Base-by-base conservation (phyloP, 1,140 invertebrate genomes). In the Tachypleus tridentatus region DNA sequence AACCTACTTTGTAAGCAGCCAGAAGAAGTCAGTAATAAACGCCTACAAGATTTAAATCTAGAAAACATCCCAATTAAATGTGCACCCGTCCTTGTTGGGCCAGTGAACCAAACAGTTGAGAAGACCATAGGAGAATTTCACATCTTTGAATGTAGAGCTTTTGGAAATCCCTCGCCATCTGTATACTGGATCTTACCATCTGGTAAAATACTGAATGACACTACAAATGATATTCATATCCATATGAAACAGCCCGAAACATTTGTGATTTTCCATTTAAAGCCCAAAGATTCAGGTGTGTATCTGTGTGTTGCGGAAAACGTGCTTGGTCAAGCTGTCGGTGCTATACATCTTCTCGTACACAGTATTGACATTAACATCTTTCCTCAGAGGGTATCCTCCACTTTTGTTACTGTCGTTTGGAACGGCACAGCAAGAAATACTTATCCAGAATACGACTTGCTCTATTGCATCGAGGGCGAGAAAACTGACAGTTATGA, bases 101-200 rank as follows among this genome's bases (percentile, higher is more conserved):
- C 74, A 4, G 74, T 74, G 61, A 71, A 73, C 58, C 67, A 66
- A n/a, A 72, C 65, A 9, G 71, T 76, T 29, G 72, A 75, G 54
- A 67, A 76, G 47, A 75, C 73, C 66, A 68, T 80, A 9, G 79
- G 78, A 3, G 77, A 79, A 8, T 67, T 71, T 50, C 67, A 77
- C n/a, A 65, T 70, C 4, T 70, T 80, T 10, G 75, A 79, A 62
- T 81, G 79, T 70, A 74, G 77, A 11, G 76, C 77, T 4, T 70
- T 77, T 47, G 80, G 79, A 4, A 71, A 77, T 7, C 79, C 79
- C 47, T 52, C 63, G 3, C 78, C 78, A 5, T 60, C 70, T n/a
- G 69, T 80, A 3, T 68, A 71, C n/a, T 81, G 79, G 79, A 70
- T 75, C 49, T 67, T 79, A n/a, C 77, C 79, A 5, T 73, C 73